phyloP scores from a whole-genome alignment of 2,113 vertebrate genomes.

The Vicugna pacos region DNA sequence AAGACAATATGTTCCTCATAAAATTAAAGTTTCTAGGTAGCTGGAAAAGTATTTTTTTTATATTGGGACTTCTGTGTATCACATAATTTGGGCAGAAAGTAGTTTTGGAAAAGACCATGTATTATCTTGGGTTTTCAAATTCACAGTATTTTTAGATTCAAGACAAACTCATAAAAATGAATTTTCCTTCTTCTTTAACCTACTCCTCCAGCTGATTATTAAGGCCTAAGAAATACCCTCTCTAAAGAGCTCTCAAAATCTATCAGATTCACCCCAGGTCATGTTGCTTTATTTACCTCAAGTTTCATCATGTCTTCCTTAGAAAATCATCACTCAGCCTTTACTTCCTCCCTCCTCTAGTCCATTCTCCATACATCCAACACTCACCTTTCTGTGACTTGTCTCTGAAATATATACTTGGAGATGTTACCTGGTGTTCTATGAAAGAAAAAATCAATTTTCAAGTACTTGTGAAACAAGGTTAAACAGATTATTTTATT shows the following conservation, averaged over 20 bases:
- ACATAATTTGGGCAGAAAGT: neutral
- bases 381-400: neutral
- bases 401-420: neutral
- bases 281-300: neutral
- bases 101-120: neutral
- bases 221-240: neutral
- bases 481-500: neutral
- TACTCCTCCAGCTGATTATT: neutral
- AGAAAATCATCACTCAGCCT: neutral
- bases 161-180: neutral
- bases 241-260: slow-evolving; percentile 24
- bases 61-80: neutral
- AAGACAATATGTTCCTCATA: neutral
- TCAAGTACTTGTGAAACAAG: neutral
- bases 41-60: neutral
- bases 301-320: neutral
- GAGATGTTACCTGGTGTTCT: neutral
- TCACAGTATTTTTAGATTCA: neutral
- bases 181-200: neutral
- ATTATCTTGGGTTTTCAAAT: neutral
- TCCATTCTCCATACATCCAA: neutral
- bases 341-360: neutral
- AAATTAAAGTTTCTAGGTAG: neutral
- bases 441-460: neutral
- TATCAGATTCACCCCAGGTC: neutral